These are phyloP conservation scores for Leptodactylus fuscus DNA, from an alignment of 2,113 vertebrate species.

Conservation along the genomic window DNA sequence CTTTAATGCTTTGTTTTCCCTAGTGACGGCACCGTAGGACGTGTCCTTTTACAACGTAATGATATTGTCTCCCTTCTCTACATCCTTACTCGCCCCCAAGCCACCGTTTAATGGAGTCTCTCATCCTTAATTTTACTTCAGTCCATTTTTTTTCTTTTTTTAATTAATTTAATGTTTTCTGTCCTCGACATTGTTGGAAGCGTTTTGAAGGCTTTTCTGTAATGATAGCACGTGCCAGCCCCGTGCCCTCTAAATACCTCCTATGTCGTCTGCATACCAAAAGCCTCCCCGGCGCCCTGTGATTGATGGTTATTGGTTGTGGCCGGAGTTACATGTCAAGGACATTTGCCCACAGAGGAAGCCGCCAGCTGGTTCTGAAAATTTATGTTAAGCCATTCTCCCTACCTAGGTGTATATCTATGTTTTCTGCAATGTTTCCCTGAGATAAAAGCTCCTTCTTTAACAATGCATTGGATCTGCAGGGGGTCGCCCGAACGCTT, in stretches of 20 bases:
- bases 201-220: conserved; percentile 30
- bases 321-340: conserved; percentile 33
- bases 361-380: not conserved
- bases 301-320: conserved; percentile 42
- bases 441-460: conserved; percentile 39
- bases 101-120: conserved; percentile 33
- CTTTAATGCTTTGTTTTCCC: not conserved
- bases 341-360: conserved; percentile 16
- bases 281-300: not conserved
- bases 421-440: not conserved
- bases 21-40: conserved; percentile 10
- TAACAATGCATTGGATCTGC: conserved; percentile 51
- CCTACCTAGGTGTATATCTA: not conserved
- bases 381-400: conserved; percentile 11
- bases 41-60: not conserved
- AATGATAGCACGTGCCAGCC: conserved; percentile 10
- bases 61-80: not conserved
- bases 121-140: conserved; percentile 48
- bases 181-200: conserved; percentile 40
- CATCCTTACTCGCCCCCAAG: not conserved
- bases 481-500: conserved; percentile 13
- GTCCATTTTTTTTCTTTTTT: conserved; percentile 13
- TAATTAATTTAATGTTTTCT: conserved; percentile 36
- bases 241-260: conserved; percentile 50
- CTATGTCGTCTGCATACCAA: conserved; percentile 32